Conservation (phyloP, 1,140 invertebrate species). For the Scaptodrosophila lebanonensis region DNA sequence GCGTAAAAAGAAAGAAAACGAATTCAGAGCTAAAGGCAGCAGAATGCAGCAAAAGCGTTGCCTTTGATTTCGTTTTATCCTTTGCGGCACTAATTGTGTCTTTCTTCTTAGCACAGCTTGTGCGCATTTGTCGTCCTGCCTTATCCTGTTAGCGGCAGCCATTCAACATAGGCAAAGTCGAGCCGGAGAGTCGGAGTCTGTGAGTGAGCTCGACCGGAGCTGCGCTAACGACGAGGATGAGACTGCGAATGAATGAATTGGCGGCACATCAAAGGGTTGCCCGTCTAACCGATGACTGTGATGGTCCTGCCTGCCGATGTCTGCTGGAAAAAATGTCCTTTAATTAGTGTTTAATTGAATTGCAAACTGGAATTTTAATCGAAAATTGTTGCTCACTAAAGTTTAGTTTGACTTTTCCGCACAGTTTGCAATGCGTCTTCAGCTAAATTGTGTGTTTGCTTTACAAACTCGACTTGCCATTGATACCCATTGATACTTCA, state of each 20-base stretch:
- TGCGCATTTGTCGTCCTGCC: conserved; percentile 57
- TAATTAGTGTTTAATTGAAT: conserved; percentile 73
- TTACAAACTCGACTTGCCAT: conserved; percentile 33
- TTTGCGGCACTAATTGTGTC: conserved; percentile 48
- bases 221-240: conserved; percentile 9
- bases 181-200: conserved; percentile 6
- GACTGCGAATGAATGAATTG: no score
- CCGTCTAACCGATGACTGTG: conserved; percentile 3
- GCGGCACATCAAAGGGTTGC: conserved; percentile 12
- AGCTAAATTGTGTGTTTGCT: conserved; percentile 60
- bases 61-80: conserved; percentile 32
- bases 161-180: conserved; percentile 12
- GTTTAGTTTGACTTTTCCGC: conserved; percentile 52
- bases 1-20: background rate
- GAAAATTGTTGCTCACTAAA: conserved; percentile 56
- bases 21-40: background rate
- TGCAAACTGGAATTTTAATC: conserved; percentile 72
- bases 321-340: conserved; percentile 56
- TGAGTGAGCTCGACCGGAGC: background rate
- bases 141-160: conserved; percentile 42
- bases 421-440: conserved; percentile 61
- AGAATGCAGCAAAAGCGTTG: conserved; percentile 36
- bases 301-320: conserved; percentile 7
- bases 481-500: no score
- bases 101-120: conserved; percentile 42